Percentiles rank a stretch among this genome's conserved stretches.
Conservation (phyloP, 2,888 invertebrate genomes). For the Dryobota labecula region DNA sequence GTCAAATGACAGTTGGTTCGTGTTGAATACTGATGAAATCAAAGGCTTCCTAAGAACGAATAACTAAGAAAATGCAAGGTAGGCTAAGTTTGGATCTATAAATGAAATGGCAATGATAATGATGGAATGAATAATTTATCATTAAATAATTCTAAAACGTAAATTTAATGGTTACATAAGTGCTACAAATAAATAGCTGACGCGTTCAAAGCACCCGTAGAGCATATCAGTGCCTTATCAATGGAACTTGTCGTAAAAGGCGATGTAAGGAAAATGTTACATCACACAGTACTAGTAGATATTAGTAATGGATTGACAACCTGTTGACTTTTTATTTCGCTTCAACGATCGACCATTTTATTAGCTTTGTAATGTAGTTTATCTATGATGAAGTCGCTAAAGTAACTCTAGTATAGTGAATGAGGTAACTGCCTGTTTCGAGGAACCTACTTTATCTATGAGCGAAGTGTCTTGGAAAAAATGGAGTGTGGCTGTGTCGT, state of each 20-base stretch:
- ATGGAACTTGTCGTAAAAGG: constrained; percentile 28
- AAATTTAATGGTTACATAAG: not conserved
- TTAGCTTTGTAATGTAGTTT: too few species aligned
- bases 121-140: not conserved
- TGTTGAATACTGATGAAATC: not conserved
- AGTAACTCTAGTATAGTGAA: too few species aligned
- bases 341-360: not conserved
- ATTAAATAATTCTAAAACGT: not conserved
- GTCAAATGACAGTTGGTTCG: not conserved
- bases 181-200: not conserved
- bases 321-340: constrained; percentile 21
- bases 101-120: not conserved
- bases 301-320: constrained; percentile 23
- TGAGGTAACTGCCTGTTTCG: too few species aligned
- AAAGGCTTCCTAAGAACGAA: not conserved
- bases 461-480: too few species aligned
- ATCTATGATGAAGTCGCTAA: too few species aligned
- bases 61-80: not conserved
- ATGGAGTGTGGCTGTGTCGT: too few species aligned
- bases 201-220: not conserved
- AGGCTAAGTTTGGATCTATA: not conserved
- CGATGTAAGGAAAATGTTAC: constrained; percentile 33
- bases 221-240: constrained; percentile 31
- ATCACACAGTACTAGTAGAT: not conserved
- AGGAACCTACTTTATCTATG: too few species aligned